Base-by-base conservation (phyloP, 2,888 invertebrate genomes). In the Meiosimyza decipiens region DNA sequence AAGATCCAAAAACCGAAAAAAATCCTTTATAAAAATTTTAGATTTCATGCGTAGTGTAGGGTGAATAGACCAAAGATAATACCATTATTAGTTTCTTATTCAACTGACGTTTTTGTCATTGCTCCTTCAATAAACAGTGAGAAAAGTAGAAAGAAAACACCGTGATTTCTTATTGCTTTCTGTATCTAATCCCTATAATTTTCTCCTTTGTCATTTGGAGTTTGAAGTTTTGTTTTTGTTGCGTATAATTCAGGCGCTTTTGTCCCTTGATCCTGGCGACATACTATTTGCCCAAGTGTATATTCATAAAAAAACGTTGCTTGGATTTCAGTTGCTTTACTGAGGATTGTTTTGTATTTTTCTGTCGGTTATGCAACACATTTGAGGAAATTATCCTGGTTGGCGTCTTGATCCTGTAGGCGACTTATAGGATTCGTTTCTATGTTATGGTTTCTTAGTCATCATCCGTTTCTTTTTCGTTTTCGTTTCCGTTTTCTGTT, bases 391-490 rank as follows among this genome's bases (percentile, higher is more conserved):
- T 16, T 28, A 22, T 51, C 28, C 54, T 47, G 40, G 40, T 40
- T 40, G 33, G 50, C 60, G 50, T 59, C 50, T 60, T 69, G 28
- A 51, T 59, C 22, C 69, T 68, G 68, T 18, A 40, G 16, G 40
- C 64, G 15, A 47, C 49, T 49, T 28, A 28, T 47, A 4, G 55
- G 49, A 22, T 55, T 40, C 33, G n/a, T 51, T 47, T 40, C 16
- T 15, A 40, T 49, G 12, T 15, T 62, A 40, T 16, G 59, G 59
- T 22, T 49, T 22, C 22, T 64, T 59, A 71, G 60, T 74, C 71
- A 73, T 75, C 70, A 74, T 74, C 40, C 77, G 76, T 83, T 82
- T 77, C 80, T 78, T 77, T 79, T n/a, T n/a, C n/a, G n/a, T n/a
- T n/a, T n/a, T n/a, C n/a, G n/a, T n/a, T n/a, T n/a, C n/a, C n/a